Evolutionary conservation across 2,113 vertebrate genomes (phyloP).

Genomic region (Irena cyanogastra): DNA sequence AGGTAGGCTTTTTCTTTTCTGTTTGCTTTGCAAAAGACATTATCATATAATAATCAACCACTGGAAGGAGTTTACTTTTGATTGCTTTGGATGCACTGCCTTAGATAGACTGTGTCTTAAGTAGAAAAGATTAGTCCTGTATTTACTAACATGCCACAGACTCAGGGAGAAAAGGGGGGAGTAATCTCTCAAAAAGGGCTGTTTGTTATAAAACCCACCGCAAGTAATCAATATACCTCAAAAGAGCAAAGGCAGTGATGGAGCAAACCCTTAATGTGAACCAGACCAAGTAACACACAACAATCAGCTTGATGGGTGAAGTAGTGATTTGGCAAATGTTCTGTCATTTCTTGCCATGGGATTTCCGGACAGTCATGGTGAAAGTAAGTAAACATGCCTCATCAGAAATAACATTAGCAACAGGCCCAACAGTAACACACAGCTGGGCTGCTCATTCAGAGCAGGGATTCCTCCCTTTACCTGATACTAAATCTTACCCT

Average conservation of each 20-base stretch:
- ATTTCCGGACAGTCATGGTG: conserved; percentile 34
- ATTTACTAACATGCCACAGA: not conserved
- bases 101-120: not conserved
- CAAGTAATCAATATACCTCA: conserved; percentile 31
- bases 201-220: conserved; percentile 33
- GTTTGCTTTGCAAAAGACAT: not conserved
- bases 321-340: conserved; percentile 48
- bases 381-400: conserved; percentile 38
- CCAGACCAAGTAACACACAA: not conserved
- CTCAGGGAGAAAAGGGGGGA: not conserved
- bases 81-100: not conserved
- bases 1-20: not conserved
- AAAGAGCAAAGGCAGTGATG: not conserved
- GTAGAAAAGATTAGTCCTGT: not conserved
- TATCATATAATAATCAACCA: not conserved
- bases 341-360: conserved; percentile 29
- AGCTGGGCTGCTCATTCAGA: not conserved
- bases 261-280: conserved; percentile 47
- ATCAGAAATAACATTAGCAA: conserved; percentile 14
- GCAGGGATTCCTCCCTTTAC: not conserved
- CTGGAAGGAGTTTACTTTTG: not conserved
- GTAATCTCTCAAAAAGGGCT: not conserved
- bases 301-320: conserved; percentile 45
- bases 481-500: not conserved
- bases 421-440: not conserved